Conservation (phyloP, 2,888 invertebrate genomes). For the Teleiodes luculella region DNA sequence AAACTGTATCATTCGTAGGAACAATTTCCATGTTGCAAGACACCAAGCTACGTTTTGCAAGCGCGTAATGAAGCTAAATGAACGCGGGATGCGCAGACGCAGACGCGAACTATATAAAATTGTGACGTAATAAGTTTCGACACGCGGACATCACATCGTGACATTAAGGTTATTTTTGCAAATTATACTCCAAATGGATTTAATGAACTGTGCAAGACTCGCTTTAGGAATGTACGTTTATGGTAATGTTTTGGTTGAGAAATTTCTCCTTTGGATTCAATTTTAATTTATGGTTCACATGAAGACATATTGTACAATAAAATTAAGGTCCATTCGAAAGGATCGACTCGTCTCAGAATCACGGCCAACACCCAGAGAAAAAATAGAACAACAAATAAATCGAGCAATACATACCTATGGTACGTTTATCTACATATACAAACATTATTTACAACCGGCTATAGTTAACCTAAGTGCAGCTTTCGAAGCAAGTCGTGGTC, state of each 20-base stretch:
- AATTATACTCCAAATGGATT: slow-evolving; percentile 22
- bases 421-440: slow-evolving; percentile 15
- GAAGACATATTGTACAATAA: too few species aligned
- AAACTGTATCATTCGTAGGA: slow-evolving; percentile 31
- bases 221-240: not conserved
- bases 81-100: slow-evolving; percentile 39
- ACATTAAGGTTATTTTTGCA: slow-evolving; percentile 19
- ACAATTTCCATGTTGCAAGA: slow-evolving; percentile 42
- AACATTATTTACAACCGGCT: slow-evolving; percentile 26
- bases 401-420: slow-evolving; percentile 8
- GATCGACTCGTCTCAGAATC: not conserved
- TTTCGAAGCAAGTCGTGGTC: slow-evolving; percentile 56
- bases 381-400: slow-evolving; percentile 5
- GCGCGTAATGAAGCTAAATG: slow-evolving; percentile 55
- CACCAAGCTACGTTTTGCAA: slow-evolving; percentile 45
- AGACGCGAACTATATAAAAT: slow-evolving; percentile 43
- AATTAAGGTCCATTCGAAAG: too few species aligned
- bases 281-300: too few species aligned
- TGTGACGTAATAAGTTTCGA: slow-evolving; percentile 45
- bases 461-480: slow-evolving; percentile 40
- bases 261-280: not conserved
- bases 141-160: slow-evolving; percentile 14
- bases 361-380: not conserved
- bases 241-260: not conserved
- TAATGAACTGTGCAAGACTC: slow-evolving; percentile 16